Percentiles rank a stretch among this genome's conserved stretches.
phyloP scores from a whole-genome alignment of 2,797 vertebrate species.

The Enteromius treurensis region DNA sequence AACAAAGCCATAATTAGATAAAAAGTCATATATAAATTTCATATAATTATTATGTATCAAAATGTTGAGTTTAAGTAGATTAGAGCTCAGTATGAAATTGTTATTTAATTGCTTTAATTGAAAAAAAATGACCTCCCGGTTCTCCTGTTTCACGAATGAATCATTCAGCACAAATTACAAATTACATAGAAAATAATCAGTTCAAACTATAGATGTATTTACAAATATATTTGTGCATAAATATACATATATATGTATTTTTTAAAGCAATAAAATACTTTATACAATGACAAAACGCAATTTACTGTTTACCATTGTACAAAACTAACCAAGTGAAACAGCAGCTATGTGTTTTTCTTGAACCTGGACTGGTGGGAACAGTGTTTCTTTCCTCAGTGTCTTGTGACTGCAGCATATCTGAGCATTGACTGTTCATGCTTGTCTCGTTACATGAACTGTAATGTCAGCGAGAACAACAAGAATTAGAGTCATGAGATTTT shows the following conservation, averaged over 20 bases:
- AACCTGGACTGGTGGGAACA: conserved; percentile 43
- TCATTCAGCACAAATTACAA: not conserved
- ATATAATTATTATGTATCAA: not conserved
- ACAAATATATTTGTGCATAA: not conserved
- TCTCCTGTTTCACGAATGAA: not conserved
- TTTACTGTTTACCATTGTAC: not conserved
- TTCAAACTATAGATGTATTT: not conserved
- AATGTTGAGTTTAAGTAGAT: not conserved
- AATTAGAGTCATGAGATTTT: conserved; percentile 73
- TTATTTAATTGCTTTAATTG: not conserved
- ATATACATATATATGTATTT: not conserved
- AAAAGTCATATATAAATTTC: not conserved
- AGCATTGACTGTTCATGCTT: conserved; percentile 63
- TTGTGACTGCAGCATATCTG: conserved; percentile 68
- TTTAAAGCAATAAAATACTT: not conserved
- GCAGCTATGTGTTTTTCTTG: conserved; percentile 30
- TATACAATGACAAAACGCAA: not conserved
- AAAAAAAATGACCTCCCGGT: not conserved
- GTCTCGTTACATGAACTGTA: conserved; percentile 29
- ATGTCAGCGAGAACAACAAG: conserved; percentile 52
- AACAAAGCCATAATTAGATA: not conserved
- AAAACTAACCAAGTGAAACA: conserved; percentile 16
- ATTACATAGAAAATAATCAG: not conserved
- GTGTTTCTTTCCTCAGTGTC: conserved; percentile 53
- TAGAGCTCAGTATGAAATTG: not conserved